These are phyloP conservation scores for Poecile atricapillus DNA, from an alignment of 2,113 vertebrate species.

Conservation along the genomic window DNA sequence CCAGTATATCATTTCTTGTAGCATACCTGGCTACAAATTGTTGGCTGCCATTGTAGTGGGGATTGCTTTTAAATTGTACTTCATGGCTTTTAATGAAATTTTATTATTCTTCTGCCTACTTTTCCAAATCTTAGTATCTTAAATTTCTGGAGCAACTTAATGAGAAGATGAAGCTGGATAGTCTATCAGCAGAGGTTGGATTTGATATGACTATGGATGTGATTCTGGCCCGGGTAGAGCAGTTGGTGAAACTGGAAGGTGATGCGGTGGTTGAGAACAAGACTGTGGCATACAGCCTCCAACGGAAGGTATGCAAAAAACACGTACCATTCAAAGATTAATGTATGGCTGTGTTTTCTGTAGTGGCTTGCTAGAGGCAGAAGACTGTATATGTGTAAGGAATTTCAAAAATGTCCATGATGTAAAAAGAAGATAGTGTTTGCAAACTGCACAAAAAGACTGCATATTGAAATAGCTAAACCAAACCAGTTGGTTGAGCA, in stretches of 20 bases:
- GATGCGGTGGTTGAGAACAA: constrained; percentile 81
- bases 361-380: neutral
- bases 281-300: constrained; percentile 78
- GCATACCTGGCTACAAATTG: neutral
- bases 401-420: neutral
- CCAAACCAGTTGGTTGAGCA: neutral
- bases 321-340: neutral
- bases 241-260: constrained; percentile 82
- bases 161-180: constrained; percentile 82
- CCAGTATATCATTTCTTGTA: neutral
- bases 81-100: neutral
- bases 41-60: fast-evolving
- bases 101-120: neutral
- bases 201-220: constrained; percentile 85
- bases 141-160: constrained; percentile 86
- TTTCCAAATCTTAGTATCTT: constrained; percentile 75
- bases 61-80: neutral
- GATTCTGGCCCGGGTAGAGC: constrained; percentile 80
- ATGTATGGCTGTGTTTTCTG: neutral
- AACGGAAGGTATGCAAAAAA: constrained; percentile 81
- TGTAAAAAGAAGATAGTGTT: neutral
- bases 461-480: neutral
- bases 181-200: constrained; percentile 80
- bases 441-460: neutral
- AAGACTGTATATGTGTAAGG: neutral